These are phyloP conservation scores for Bradysia coprophila DNA, from an alignment of 1,140 invertebrate genomes.

Conservation along the genomic window DNA sequence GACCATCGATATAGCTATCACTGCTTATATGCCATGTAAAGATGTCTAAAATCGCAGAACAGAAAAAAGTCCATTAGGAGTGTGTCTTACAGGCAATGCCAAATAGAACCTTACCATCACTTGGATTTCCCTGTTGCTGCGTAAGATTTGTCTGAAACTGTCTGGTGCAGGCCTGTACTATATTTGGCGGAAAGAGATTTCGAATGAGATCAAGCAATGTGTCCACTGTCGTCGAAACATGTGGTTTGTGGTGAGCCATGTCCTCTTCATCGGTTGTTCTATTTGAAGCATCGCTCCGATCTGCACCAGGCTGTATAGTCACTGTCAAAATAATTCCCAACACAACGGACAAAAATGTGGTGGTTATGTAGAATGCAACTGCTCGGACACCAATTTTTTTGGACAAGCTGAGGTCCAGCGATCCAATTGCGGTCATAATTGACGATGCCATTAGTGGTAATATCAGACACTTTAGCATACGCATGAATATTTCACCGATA, in stretches of 20 bases:
- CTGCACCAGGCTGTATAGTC: background rate
- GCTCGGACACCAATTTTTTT: background rate
- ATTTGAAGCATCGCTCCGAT: background rate
- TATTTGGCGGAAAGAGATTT: conserved; percentile 62
- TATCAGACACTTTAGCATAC: conserved; percentile 1
- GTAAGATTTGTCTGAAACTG: conserved; percentile 25
- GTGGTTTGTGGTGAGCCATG: background rate
- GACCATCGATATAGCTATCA: conserved; percentile 29
- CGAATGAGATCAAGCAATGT: background rate
- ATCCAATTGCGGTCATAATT: background rate
- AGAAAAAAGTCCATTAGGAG: too few species aligned
- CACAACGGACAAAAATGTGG: background rate
- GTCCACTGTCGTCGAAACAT: background rate
- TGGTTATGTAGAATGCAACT: background rate
- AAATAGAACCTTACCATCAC: background rate
- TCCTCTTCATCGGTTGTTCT: background rate
- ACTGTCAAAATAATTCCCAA: background rate
- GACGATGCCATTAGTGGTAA: background rate
- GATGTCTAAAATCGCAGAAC: too few species aligned
- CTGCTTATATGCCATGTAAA: conserved; percentile 34
- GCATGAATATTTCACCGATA: conserved; percentile 1
- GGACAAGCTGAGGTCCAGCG: background rate
- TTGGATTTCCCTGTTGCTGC: conserved; percentile 11
- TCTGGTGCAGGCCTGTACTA: conserved; percentile 43
- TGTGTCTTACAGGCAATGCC: too few species aligned